Percentiles rank a stretch among this genome's conserved stretches.
Evolutionary conservation across 2,888 invertebrate genomes (phyloP).

Genomic region (Odontomyia ornata): DNA sequence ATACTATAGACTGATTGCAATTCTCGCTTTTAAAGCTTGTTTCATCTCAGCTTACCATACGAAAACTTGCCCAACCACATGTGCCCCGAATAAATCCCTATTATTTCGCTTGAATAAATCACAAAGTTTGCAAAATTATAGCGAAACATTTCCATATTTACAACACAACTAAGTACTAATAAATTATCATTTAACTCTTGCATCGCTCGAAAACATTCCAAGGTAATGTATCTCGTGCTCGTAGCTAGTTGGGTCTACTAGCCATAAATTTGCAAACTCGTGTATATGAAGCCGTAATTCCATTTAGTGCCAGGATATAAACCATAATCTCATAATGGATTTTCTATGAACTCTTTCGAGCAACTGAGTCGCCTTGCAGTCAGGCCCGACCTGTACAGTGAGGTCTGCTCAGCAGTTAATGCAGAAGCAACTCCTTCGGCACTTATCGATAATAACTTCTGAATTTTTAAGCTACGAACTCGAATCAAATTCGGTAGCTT

Average conservation of each 20-base stretch:
- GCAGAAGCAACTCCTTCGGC: too few species aligned
- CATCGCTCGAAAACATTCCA: neutral
- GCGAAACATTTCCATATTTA: constrained; percentile 15
- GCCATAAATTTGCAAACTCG: constrained; percentile 28
- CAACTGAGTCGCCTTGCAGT: neutral
- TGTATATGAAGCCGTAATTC: constrained; percentile 17
- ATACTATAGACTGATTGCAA: too few species aligned
- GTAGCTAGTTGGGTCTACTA: neutral
- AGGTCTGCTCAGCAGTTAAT: too few species aligned
- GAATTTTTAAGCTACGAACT: neutral
- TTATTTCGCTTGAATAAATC: constrained; percentile 22
- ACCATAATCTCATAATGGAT: constrained; percentile 32
- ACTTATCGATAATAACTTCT: neutral
- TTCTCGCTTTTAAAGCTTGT: too few species aligned
- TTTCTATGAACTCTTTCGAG: constrained; percentile 16
- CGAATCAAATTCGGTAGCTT: neutral
- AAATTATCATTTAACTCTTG: constrained; percentile 26
- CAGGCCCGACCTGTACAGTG: too few species aligned
- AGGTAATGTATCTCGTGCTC: neutral
- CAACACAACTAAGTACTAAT: constrained; percentile 3
- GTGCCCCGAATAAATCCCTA: neutral
- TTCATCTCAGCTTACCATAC: too few species aligned
- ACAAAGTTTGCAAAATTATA: constrained; percentile 12
- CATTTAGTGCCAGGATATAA: constrained; percentile 31
- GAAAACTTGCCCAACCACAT: too few species aligned